Percentiles rank a stretch among this genome's conserved stretches.
phyloP scores from a whole-genome alignment of 2,113 vertebrate genomes.

The Rhinoptilus africanus region DNA sequence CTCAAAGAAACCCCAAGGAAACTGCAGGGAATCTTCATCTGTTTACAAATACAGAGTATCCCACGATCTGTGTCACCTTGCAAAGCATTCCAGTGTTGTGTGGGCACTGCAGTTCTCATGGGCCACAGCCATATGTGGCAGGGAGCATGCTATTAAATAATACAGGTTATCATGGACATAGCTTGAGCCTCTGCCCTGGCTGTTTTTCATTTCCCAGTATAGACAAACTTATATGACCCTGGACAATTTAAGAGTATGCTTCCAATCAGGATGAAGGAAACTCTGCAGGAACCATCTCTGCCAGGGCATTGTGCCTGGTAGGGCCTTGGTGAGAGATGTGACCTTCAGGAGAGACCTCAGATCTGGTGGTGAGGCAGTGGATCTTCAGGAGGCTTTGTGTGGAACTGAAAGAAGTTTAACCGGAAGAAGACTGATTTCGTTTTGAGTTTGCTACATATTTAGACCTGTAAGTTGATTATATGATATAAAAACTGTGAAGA shows the following conservation, averaged over 20 bases:
- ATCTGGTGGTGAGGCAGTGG: not conserved
- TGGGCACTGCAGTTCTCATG: not conserved
- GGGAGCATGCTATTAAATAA: not conserved
- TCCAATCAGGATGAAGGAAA: not conserved
- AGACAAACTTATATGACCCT: not conserved
- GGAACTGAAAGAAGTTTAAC: not conserved
- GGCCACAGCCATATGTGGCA: not conserved
- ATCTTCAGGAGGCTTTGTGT: not conserved
- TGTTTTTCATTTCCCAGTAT: not conserved
- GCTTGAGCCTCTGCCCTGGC: not conserved
- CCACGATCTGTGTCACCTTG: not conserved
- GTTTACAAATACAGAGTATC: not conserved
- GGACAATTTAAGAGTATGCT: not conserved
- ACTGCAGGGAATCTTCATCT: not conserved
- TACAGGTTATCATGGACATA: not conserved
- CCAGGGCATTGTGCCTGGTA: not conserved
- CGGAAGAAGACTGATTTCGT: not conserved
- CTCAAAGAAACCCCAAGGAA: not conserved
- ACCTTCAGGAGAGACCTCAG: not conserved
- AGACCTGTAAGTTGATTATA: not conserved
- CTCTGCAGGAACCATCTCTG: not conserved
- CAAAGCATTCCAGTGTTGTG: not conserved
- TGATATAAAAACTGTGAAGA: not conserved
- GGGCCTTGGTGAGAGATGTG: not conserved
- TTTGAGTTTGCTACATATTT: not conserved